Percentiles rank a stretch among this genome's conserved stretches.
phyloP scores from a whole-genome alignment of 2,113 vertebrate genomes.

The Corythornis cristatus region DNA sequence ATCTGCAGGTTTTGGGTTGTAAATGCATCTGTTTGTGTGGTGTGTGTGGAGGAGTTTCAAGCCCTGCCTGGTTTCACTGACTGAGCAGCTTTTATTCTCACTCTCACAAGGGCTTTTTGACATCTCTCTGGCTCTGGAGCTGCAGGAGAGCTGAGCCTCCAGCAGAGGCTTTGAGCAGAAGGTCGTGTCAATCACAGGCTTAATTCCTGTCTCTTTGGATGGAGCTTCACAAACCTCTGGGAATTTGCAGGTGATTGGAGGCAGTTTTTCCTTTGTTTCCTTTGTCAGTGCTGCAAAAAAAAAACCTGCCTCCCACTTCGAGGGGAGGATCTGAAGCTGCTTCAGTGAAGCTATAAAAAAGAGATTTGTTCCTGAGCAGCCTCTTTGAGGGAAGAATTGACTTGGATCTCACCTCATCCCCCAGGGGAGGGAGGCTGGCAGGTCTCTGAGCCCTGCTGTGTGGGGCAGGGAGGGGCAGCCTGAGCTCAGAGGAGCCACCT shows the following conservation, averaged over 20 bases:
- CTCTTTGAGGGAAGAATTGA: neutral
- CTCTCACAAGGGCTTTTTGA: conserved; percentile 16
- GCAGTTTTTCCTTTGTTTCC: neutral
- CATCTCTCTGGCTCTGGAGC: neutral
- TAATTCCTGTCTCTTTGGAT: neutral
- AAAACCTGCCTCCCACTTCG: neutral
- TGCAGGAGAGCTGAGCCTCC: neutral
- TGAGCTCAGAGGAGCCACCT: neutral
- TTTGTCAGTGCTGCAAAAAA: neutral
- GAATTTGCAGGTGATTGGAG: neutral
- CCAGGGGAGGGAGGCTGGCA: neutral
- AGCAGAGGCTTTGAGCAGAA: neutral
- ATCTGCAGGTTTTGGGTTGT: neutral
- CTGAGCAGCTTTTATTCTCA: neutral
- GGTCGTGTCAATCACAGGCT: neutral
- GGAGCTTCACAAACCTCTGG: neutral
- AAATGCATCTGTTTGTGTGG: neutral
- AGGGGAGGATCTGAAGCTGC: neutral
- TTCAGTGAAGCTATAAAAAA: neutral
- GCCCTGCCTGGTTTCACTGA: neutral
- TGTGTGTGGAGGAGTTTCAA: neutral
- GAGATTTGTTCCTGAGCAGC: neutral
- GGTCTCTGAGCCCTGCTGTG: neutral
- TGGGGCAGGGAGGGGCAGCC: neutral
- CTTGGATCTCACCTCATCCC: neutral